These are phyloP conservation scores for Ctenopoma kingsleyae DNA, from an alignment of 2,797 vertebrate genomes.

Conservation along the genomic window DNA sequence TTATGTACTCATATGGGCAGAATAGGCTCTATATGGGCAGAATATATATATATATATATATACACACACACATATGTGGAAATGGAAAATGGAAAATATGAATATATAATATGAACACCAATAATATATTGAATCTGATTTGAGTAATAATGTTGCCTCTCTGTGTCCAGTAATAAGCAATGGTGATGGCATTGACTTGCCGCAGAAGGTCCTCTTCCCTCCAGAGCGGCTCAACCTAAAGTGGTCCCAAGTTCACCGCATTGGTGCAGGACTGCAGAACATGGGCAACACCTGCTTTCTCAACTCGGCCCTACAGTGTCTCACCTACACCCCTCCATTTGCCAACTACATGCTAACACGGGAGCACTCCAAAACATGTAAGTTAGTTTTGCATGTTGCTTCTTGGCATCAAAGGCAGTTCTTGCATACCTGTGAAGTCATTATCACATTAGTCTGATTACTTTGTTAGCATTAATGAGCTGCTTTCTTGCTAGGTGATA, in stretches of 20 bases:
- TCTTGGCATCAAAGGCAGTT: background rate
- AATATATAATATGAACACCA: too few relatives aligned
- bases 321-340: slow-evolving; percentile 95
- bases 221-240: slow-evolving; percentile 93
- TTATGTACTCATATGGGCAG: background rate
- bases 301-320: slow-evolving; percentile 95
- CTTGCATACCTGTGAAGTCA: background rate
- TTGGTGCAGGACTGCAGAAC: slow-evolving; percentile 96
- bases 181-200: slow-evolving; percentile 92
- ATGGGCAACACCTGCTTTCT: slow-evolving; percentile 98
- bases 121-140: slow-evolving; percentile 20
- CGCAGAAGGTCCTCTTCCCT: slow-evolving; percentile 94
- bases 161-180: slow-evolving; percentile 81
- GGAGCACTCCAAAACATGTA: slow-evolving; percentile 96
- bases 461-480: background rate
- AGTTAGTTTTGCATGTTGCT: slow-evolving; percentile 49
- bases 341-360: slow-evolving; percentile 96
- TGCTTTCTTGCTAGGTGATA: slow-evolving; percentile 3
- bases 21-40: too few relatives aligned
- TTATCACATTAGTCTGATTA: background rate
- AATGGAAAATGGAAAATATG: too few relatives aligned
- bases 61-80: background rate
- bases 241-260: slow-evolving; percentile 91
- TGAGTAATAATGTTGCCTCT: slow-evolving; percentile 11
- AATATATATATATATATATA: too few relatives aligned